These are phyloP conservation scores for Ormia ochracea DNA, from an alignment of 2,888 invertebrate species.

Conservation along the genomic window DNA sequence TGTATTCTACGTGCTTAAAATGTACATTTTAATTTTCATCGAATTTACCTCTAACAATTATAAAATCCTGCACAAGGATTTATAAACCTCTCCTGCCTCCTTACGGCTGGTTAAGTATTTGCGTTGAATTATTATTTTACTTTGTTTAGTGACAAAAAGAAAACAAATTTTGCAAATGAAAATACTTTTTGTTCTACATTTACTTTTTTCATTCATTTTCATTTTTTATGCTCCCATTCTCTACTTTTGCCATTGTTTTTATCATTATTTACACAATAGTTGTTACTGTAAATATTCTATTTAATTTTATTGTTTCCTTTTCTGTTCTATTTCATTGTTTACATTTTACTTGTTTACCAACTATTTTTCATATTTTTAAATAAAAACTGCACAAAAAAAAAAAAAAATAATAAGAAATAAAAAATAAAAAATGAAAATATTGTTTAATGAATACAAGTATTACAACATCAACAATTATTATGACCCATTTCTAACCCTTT, in stretches of 20 bases:
- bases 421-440: neutral
- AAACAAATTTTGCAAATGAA: neutral
- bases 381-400: neutral
- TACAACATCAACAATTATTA: slow-evolving; percentile 50
- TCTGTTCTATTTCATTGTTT: slow-evolving; percentile 28
- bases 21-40: too few species aligned
- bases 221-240: neutral
- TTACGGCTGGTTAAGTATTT: slow-evolving; percentile 8
- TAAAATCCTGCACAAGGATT: too few species aligned
- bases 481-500: slow-evolving; percentile 53
- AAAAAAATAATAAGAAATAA: neutral
- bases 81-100: neutral
- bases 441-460: slow-evolving; percentile 39
- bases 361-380: slow-evolving; percentile 13
- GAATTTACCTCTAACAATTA: too few species aligned
- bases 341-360: slow-evolving; percentile 31
- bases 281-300: slow-evolving; percentile 42
- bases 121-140: neutral
- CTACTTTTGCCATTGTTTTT: slow-evolving; percentile 27
- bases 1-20: too few species aligned
- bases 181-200: slow-evolving; percentile 27
- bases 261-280: slow-evolving; percentile 48
- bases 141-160: neutral
- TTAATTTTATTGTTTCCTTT: slow-evolving; percentile 50
- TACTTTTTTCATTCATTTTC: neutral